Conservation (phyloP, 2,797 vertebrate genomes). For the Alosa sapidissima region DNA sequence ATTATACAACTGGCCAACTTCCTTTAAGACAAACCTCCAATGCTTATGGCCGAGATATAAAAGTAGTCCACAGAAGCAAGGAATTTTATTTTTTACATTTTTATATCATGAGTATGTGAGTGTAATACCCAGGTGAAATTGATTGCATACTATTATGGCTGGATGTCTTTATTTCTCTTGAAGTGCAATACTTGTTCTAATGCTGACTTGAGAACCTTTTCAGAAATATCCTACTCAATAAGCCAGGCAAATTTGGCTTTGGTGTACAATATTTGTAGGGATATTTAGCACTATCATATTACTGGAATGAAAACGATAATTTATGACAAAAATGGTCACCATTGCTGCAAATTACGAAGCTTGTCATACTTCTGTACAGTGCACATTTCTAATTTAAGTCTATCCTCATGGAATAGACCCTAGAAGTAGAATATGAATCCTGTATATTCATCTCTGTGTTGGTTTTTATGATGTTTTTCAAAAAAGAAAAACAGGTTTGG, state of each 20-base stretch:
- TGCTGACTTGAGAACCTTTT: constrained; percentile 67
- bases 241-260: constrained; percentile 47
- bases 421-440: background rate
- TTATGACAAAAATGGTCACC: constrained; percentile 17
- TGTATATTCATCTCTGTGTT: background rate
- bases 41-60: constrained; percentile 33
- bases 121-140: constrained; percentile 49
- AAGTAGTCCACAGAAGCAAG: background rate
- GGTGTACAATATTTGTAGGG: constrained; percentile 35
- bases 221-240: constrained; percentile 51
- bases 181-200: constrained; percentile 72
- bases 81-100: background rate
- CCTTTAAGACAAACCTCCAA: background rate
- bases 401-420: background rate
- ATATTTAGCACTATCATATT: background rate
- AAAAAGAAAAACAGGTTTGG: constrained; percentile 11
- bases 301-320: background rate
- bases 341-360: background rate
- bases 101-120: constrained; percentile 42
- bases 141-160: constrained; percentile 53
- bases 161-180: constrained; percentile 56
- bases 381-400: background rate
- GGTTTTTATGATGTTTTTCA: background rate
- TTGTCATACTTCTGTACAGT: background rate
- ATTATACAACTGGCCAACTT: background rate